phyloP scores from a whole-genome alignment of 2,113 vertebrate species.

The Thalassoma bifasciatum region DNA sequence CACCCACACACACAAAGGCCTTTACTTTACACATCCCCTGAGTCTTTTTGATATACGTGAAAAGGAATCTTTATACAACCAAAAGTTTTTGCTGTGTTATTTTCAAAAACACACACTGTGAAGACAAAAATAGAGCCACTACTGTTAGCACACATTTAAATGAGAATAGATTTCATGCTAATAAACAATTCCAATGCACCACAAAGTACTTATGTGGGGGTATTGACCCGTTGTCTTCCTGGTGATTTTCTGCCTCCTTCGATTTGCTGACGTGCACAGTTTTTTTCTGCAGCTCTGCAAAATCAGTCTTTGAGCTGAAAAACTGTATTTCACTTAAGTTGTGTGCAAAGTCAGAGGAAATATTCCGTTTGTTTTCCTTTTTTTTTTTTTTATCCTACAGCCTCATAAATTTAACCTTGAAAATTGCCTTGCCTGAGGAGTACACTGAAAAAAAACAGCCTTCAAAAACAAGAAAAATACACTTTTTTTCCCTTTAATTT shows the following conservation, averaged over 20 bases:
- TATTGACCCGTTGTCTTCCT: not conserved
- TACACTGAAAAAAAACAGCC: no score
- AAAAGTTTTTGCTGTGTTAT: not conserved
- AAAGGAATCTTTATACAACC: conserved; percentile 7
- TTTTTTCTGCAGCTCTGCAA: not conserved
- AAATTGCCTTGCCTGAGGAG: no score
- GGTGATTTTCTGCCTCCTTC: not conserved
- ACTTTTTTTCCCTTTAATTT: no score
- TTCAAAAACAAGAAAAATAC: no score
- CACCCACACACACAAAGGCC: no score
- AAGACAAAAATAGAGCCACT: not conserved
- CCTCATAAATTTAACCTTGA: no score
- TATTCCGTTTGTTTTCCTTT: no score
- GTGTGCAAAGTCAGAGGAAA: no score
- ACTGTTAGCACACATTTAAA: conserved; percentile 30
- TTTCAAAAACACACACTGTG: not conserved
- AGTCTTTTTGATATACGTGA: conserved; percentile 12
- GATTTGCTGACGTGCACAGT: conserved; percentile 6
- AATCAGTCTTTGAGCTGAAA: not conserved
- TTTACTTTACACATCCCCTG: not conserved
- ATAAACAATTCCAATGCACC: conserved; percentile 28
- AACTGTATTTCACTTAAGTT: no score
- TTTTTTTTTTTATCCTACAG: no score
- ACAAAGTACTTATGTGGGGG: conserved; percentile 13
- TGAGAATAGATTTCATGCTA: conserved; percentile 20